These are phyloP conservation scores for Cryptophagus acutangulus DNA, from an alignment of 2,888 invertebrate species.

Conservation along the genomic window DNA sequence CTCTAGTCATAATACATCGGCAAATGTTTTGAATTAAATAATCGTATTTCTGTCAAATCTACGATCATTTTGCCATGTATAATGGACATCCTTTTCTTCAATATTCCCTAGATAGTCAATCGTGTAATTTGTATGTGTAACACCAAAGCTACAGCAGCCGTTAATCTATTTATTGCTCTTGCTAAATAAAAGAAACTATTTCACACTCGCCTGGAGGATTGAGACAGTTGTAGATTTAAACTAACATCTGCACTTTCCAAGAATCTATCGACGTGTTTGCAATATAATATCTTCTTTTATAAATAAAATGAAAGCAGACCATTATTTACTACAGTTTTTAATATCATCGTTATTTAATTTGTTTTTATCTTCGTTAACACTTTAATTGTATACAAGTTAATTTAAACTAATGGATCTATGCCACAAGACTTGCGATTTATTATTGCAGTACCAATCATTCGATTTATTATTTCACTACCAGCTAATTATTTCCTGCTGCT, in stretches of 20 bases:
- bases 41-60: conserved; percentile 38
- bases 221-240: conserved; percentile 39
- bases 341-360: no score
- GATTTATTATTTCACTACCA: no score
- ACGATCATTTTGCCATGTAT: conserved; percentile 32
- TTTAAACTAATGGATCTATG: no score
- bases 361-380: no score
- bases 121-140: conserved; percentile 44
- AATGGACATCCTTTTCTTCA: conserved; percentile 32
- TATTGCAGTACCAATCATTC: no score
- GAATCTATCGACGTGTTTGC: conserved; percentile 31
- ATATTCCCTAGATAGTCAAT: conserved; percentile 40
- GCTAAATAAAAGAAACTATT: conserved; percentile 42
- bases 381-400: no score
- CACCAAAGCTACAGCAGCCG: conserved; percentile 36
- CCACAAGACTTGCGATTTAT: no score
- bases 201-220: conserved; percentile 43
- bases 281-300: no score
- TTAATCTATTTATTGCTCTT: conserved; percentile 40
- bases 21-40: conserved; percentile 33
- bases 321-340: no score
- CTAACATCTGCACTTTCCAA: conserved; percentile 34
- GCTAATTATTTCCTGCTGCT: no score
- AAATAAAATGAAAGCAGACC: no score
- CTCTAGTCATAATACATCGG: conserved; percentile 28